A percentile compares a stretch with the other conserved stretches of the same genome.
Evolutionary conservation across 1,140 invertebrate species (phyloP).

Genomic region (Drosophila albomicans): DNA sequence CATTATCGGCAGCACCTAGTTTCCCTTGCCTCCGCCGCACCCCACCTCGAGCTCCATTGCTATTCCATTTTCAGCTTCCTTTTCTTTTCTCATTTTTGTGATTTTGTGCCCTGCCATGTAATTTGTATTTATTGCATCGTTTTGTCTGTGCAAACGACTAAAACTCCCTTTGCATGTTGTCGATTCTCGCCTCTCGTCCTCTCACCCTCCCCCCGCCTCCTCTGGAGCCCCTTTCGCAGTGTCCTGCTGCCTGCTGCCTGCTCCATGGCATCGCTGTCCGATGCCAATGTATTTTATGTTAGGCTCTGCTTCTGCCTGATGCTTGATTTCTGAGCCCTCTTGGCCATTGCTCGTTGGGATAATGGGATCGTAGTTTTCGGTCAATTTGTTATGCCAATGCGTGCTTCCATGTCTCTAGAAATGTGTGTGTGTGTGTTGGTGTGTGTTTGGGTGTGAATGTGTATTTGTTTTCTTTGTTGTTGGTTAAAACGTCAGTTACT

Average conservation of each 20-base stretch:
- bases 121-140: constrained; percentile 84
- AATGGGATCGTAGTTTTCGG: constrained; percentile 82
- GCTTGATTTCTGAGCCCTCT: constrained; percentile 69
- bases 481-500: constrained; percentile 74
- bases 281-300: constrained; percentile 76
- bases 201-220: background rate
- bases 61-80: background rate
- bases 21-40: background rate
- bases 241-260: background rate
- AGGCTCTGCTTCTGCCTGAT: constrained; percentile 56
- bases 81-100: constrained; percentile 31
- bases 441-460: background rate
- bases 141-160: constrained; percentile 80
- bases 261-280: constrained; percentile 19
- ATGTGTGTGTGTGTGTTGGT: constrained; percentile 6
- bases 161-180: constrained; percentile 81
- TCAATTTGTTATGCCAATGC: constrained; percentile 77
- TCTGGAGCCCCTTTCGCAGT: background rate
- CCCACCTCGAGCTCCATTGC: constrained; percentile 14
- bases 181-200: constrained; percentile 50
- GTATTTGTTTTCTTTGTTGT: constrained; percentile 65
- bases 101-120: constrained; percentile 76
- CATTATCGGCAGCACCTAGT: constrained; percentile 80
- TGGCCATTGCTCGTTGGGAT: constrained; percentile 59
- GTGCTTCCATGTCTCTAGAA: constrained; percentile 16